These are phyloP conservation scores for Caerostris darwini DNA, from an alignment of 1,140 invertebrate genomes.

Conservation along the genomic window DNA sequence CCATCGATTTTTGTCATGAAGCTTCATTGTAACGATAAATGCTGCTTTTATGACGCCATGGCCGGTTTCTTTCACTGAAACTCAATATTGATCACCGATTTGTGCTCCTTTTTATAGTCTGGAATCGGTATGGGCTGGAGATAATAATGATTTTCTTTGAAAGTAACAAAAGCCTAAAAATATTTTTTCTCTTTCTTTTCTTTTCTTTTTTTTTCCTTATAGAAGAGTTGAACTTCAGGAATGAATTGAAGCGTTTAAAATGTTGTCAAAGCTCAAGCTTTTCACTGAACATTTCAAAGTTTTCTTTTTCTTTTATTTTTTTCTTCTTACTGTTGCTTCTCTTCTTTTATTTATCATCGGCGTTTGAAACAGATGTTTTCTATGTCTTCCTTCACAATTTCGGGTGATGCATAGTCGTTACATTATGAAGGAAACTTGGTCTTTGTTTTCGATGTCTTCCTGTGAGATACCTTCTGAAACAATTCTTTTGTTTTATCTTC, in stretches of 20 bases:
- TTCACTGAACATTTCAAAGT: neutral
- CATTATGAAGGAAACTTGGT: neutral
- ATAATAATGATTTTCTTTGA: constrained; percentile 75
- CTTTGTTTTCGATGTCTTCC: neutral
- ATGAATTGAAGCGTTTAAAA: constrained; percentile 67
- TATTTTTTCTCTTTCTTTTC: neutral
- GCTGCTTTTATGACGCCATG: constrained; percentile 47
- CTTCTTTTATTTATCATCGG: constrained; percentile 25
- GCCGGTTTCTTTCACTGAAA: constrained; percentile 52
- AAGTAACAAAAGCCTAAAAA: constrained; percentile 65
- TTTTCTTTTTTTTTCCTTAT: neutral
- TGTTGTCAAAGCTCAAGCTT: constrained; percentile 54
- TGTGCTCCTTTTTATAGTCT: constrained; percentile 46
- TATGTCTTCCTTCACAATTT: constrained; percentile 23
- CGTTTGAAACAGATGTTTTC: constrained; percentile 52
- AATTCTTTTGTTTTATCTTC: neutral
- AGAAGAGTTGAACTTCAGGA: constrained; percentile 53
- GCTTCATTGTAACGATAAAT: constrained; percentile 64
- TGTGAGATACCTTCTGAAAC: neutral
- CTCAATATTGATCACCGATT: constrained; percentile 69
- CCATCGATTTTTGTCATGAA: constrained; percentile 66
- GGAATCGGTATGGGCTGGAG: constrained; percentile 37
- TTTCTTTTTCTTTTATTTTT: constrained; percentile 40
- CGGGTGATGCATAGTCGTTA: neutral
- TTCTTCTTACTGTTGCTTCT: neutral